These are phyloP conservation scores for Anarsia innoxiella DNA, from an alignment of 2,888 invertebrate species.

Conservation along the genomic window DNA sequence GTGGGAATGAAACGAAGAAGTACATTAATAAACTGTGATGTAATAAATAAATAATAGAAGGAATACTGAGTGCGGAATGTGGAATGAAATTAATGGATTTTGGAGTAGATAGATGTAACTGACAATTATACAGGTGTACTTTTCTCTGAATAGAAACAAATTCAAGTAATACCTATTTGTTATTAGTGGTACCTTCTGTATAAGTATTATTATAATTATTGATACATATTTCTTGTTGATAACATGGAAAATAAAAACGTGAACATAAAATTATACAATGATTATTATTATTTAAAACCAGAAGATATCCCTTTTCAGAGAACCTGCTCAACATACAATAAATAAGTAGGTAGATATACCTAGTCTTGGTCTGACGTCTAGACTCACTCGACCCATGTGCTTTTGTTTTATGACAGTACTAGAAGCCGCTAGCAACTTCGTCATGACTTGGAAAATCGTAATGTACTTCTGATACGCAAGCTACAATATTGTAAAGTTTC, in stretches of 20 bases:
- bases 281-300: conserved; percentile 15
- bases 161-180: conserved; percentile 54
- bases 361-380: too few relatives aligned
- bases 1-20: conserved; percentile 52
- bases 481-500: too few relatives aligned
- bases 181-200: conserved; percentile 58
- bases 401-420: too few relatives aligned
- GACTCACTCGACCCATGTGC: too few relatives aligned
- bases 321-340: too few relatives aligned
- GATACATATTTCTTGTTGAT: conserved; percentile 68
- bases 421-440: too few relatives aligned
- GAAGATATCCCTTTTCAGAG: too few relatives aligned
- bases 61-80: conserved; percentile 44
- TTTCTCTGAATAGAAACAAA: conserved; percentile 50
- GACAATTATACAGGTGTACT: conserved; percentile 44
- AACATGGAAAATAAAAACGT: conserved; percentile 62
- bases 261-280: conserved; percentile 44
- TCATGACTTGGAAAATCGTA: too few relatives aligned
- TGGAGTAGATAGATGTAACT: conserved; percentile 36
- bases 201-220: conserved; percentile 72
- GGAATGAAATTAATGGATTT: conserved; percentile 38
- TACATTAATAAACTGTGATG: conserved; percentile 72
- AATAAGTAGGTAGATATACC: too few relatives aligned
- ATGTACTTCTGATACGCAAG: too few relatives aligned
- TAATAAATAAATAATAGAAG: conserved; percentile 55